Evolutionary conservation across 2,113 vertebrate species (phyloP).

Genomic region (Odocoileus virginianus): DNA sequence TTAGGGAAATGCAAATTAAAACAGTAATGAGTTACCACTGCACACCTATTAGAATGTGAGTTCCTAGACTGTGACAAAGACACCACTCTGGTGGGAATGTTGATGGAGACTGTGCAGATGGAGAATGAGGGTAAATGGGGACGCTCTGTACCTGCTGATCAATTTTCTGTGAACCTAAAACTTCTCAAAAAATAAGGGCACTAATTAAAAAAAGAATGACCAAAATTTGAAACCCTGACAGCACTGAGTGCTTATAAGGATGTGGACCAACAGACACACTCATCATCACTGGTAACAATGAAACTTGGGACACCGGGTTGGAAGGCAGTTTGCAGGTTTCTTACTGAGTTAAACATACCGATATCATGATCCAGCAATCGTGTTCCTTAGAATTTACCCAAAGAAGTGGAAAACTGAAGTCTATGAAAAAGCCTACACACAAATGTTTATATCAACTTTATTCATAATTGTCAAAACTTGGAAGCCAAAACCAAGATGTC

Average conservation of each 20-base stretch:
- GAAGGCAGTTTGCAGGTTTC: neutral
- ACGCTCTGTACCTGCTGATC: neutral
- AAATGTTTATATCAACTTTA: neutral
- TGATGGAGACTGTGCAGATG: neutral
- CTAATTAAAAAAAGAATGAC: neutral
- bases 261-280: neutral
- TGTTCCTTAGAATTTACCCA: neutral
- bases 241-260: neutral
- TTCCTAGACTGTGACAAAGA: neutral
- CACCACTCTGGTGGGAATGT: neutral
- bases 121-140: neutral
- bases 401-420: neutral
- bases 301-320: accelerated
- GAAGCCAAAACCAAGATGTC: neutral
- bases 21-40: neutral
- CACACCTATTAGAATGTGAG: neutral
- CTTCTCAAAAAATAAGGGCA: neutral
- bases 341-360: neutral
- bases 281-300: neutral
- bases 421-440: neutral
- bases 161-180: neutral
- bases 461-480: neutral
- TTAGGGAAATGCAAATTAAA: neutral
- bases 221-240: neutral
- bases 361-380: neutral